Evolutionary conservation across 2,888 invertebrate genomes (phyloP).

Genomic region (Habrosyne pyritoides): DNA sequence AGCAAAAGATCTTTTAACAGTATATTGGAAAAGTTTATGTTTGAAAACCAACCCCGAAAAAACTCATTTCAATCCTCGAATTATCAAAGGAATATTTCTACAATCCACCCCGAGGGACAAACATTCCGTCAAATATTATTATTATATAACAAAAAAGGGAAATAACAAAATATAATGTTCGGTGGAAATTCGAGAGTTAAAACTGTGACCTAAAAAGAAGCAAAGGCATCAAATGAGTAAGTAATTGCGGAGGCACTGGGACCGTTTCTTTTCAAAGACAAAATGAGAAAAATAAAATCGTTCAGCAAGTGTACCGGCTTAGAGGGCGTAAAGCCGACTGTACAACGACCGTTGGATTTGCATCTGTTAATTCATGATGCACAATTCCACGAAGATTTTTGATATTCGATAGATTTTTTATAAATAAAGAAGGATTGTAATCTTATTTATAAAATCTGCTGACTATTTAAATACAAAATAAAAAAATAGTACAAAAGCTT

Average conservation of each 20-base stretch:
- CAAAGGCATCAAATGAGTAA: slow-evolving; percentile 37
- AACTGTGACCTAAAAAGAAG: slow-evolving; percentile 19
- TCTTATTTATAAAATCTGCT: too few relatives aligned
- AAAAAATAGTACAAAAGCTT: too few relatives aligned
- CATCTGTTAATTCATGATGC: neutral
- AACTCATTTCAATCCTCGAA: slow-evolving; percentile 1
- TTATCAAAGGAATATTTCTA: slow-evolving; percentile 4
- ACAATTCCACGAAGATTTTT: neutral
- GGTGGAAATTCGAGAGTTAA: slow-evolving; percentile 9
- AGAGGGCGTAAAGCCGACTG: neutral
- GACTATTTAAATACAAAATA: too few relatives aligned
- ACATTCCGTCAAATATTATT: neutral
- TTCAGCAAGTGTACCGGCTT: slow-evolving; percentile 13
- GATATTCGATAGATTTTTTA: too few relatives aligned
- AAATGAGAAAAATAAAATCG: slow-evolving; percentile 20
- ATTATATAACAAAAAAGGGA: slow-evolving; percentile 1
- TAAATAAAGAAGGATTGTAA: too few relatives aligned
- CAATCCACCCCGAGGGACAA: neutral
- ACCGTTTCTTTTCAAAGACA: slow-evolving; percentile 22
- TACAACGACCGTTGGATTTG: neutral
- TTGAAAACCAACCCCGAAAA: neutral
- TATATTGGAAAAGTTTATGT: slow-evolving; percentile 12
- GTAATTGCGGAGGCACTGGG: slow-evolving; percentile 29
- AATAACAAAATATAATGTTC: slow-evolving; percentile 1
- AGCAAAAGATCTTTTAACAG: neutral